Base-by-base conservation (phyloP, 1,140 invertebrate species). In the Intoshia linei region DNA sequence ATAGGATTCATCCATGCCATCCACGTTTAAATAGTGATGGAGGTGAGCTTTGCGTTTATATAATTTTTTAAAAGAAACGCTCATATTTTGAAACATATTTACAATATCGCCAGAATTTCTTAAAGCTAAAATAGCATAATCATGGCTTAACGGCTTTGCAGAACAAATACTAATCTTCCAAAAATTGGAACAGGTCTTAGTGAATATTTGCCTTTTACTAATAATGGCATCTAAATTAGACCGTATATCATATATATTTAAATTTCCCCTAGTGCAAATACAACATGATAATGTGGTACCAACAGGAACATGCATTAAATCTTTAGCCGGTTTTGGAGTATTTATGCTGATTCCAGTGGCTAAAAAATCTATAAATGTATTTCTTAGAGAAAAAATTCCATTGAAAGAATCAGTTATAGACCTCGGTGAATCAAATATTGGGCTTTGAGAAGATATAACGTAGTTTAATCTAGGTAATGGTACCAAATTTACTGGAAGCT, bases 401-500 rank as follows among this genome's bases (percentile, higher is more conserved):
- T 43, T 17, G 51, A 46, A 19, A 49, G 49, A 14, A 55, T n/a
- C n/a, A n/a, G n/a, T 38, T 23, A 47, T 42, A 10, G 52, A 43
- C 42, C 55, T 52, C 19, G 50, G 40, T 6, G 46, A 34, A 3
- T 48, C 43, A 41, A 49, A 59, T 1, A 61, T 41, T 20, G 59
- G 59, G 3, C 50, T 48, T 43, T 57, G 49, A 42, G 55, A 58
- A 14, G 55, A 41, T 1, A 59, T 46, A 3, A 62, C 43, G 41
- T 59, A 62, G 43, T 62, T 57, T 23, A 62, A 44, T 34, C 44
- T 43, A 34, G 57, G 59, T 44, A 52, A 62, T 15, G 59, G 59
- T 2, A 61, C 57, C 33, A 62, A 44, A 39, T 62, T 62, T 50
- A 55, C 61, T 3, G 54, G 49, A 15, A 62, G 59, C 43, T 62